Percentiles rank a stretch among this genome's conserved stretches.
Conservation (phyloP, 2,113 vertebrate genomes). For the Nestor notabilis region DNA sequence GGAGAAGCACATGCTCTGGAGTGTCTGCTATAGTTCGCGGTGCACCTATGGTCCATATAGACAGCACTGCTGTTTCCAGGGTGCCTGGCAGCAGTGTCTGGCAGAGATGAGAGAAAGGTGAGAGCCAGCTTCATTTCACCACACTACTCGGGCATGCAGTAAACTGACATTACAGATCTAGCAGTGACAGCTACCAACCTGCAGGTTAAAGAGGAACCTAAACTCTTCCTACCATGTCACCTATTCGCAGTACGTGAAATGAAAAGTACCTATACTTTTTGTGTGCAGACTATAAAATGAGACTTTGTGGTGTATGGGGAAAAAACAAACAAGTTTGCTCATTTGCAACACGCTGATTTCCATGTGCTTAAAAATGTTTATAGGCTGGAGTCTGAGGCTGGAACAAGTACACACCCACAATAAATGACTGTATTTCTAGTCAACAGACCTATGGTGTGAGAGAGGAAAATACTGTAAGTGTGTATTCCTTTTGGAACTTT, state of each 20-base stretch:
- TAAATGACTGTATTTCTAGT: constrained; percentile 1
- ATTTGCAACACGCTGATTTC: constrained; percentile 49
- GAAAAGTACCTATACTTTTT: constrained; percentile 80
- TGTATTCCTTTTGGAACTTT: not conserved
- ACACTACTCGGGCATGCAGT: not conserved
- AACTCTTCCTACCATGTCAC: not conserved
- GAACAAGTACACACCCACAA: constrained; percentile 40
- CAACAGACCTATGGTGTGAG: not conserved
- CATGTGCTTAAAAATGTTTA: constrained; percentile 77
- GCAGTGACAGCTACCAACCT: not conserved
- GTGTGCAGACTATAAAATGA: constrained; percentile 50
- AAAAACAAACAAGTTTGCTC: constrained; percentile 48
- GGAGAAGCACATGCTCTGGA: not conserved
- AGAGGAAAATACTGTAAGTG: constrained; percentile 5
- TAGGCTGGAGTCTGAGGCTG: constrained; percentile 60
- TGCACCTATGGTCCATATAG: not conserved
- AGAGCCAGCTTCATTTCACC: not conserved
- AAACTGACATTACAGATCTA: not conserved
- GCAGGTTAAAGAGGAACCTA: not conserved
- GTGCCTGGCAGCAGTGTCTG: not conserved
- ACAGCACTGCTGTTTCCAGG: not conserved
- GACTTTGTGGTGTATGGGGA: not conserved
- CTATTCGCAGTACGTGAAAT: not conserved
- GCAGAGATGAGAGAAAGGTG: not conserved
- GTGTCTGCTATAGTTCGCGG: not conserved